Percentiles rank a stretch among this genome's conserved stretches.
These are phyloP conservation scores for Lepus oiostolus DNA, from an alignment of 2,797 vertebrate species.

Conservation along the genomic window DNA sequence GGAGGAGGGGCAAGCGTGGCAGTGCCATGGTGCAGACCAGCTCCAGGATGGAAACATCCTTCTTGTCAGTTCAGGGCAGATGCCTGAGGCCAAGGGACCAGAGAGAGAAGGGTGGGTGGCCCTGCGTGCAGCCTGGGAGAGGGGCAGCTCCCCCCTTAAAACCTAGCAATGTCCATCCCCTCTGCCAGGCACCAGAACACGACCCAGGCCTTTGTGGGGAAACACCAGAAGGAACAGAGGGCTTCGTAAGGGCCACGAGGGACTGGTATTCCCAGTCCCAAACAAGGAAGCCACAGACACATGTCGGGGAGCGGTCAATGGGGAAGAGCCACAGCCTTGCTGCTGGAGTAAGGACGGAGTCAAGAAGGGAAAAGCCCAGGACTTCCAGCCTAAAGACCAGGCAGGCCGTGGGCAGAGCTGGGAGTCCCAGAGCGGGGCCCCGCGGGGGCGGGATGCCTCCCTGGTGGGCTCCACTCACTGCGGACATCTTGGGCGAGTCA, in stretches of 20 bases:
- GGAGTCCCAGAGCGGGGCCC: fast-evolving
- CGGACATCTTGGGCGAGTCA: background rate
- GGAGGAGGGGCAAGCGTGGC: background rate
- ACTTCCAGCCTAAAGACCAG: background rate
- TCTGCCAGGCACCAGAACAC: background rate
- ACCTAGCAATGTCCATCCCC: fast-evolving
- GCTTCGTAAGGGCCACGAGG: background rate
- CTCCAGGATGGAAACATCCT: background rate
- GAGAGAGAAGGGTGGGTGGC: background rate
- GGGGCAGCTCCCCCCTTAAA: background rate
- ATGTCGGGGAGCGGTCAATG: fast-evolving
- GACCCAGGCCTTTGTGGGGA: background rate
- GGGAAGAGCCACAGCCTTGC: background rate
- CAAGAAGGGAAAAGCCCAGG: background rate
- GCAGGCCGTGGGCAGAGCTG: background rate
- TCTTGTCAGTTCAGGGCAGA: background rate
- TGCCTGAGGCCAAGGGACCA: background rate
- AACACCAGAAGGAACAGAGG: background rate
- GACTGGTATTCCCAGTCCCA: background rate
- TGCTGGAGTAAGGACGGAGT: background rate
- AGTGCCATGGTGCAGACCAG: background rate
- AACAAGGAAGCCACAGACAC: background rate
- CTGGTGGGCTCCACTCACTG: fast-evolving
- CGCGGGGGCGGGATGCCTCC: too few relatives aligned
- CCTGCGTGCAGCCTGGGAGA: background rate